Percentiles rank a stretch among this genome's conserved stretches.
These are phyloP conservation scores for Pandemis cinnamomeana DNA, from an alignment of 2,888 invertebrate species.

Conservation along the genomic window DNA sequence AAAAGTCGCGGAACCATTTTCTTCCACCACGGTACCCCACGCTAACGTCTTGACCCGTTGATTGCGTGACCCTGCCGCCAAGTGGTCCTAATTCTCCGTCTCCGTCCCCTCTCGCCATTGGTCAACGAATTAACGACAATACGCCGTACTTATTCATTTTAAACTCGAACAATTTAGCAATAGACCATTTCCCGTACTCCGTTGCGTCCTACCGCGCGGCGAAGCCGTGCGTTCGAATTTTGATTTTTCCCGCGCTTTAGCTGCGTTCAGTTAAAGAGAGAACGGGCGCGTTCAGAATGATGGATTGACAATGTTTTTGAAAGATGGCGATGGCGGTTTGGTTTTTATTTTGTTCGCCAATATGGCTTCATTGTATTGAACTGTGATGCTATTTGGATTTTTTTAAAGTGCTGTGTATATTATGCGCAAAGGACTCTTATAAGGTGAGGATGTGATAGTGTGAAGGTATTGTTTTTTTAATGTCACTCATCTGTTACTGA, in stretches of 20 bases:
- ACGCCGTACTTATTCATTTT: constrained; percentile 76
- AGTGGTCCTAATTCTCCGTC: constrained; percentile 78
- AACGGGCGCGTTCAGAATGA: constrained; percentile 59
- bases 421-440: constrained; percentile 38
- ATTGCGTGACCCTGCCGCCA: constrained; percentile 74
- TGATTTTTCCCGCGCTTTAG: constrained; percentile 35
- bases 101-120: constrained; percentile 67
- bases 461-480: constrained; percentile 5
- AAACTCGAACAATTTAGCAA: constrained; percentile 77
- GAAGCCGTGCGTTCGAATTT: constrained; percentile 31
- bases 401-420: constrained; percentile 45
- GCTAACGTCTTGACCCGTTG: constrained; percentile 62
- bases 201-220: constrained; percentile 46
- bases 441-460: constrained; percentile 36
- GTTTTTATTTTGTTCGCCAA: constrained; percentile 73
- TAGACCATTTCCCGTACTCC: constrained; percentile 52
- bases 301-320: constrained; percentile 66
- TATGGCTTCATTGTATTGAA: constrained; percentile 65
- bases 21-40: constrained; percentile 47
- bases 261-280: constrained; percentile 30
- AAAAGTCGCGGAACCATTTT: constrained; percentile 13
- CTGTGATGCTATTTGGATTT: constrained; percentile 53
- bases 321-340: constrained; percentile 64
- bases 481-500: not conserved
- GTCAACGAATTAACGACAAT: constrained; percentile 75